These are phyloP conservation scores for Halictus quadricinctus DNA, from an alignment of 2,888 invertebrate species.

Conservation along the genomic window DNA sequence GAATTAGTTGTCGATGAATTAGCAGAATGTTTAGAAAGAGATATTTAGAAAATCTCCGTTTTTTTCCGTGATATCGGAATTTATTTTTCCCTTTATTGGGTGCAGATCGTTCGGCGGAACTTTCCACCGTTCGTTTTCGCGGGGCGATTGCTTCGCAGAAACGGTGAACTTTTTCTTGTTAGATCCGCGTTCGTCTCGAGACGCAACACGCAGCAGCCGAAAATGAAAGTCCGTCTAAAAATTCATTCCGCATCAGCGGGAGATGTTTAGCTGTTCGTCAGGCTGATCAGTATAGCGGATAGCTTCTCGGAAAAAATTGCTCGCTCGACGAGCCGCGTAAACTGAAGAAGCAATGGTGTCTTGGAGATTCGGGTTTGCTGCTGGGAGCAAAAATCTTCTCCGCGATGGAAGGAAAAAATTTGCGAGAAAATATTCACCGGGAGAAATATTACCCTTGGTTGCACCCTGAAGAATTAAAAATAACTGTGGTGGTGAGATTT, in stretches of 20 bases:
- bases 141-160: background rate
- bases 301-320: slow-evolving; percentile 45
- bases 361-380: background rate
- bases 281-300: background rate
- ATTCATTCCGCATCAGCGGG: slow-evolving; percentile 15
- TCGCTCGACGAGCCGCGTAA: slow-evolving; percentile 25
- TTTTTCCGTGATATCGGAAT: background rate
- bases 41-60: background rate
- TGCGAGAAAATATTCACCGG: too few relatives aligned
- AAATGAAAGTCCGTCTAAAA: slow-evolving; percentile 16
- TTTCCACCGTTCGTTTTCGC: background rate
- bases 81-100: background rate
- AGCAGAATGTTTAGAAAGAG: background rate
- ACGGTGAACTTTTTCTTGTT: background rate
- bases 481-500: too few relatives aligned
- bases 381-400: background rate
- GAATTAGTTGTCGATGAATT: slow-evolving; percentile 5
- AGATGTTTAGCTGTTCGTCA: slow-evolving; percentile 22
- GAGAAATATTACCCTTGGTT: too few relatives aligned
- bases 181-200: background rate
- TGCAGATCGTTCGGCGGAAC: background rate
- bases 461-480: too few relatives aligned
- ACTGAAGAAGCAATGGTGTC: slow-evolving; percentile 13
- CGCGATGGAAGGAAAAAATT: background rate
- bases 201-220: background rate